Base-by-base conservation (phyloP, 1,140 invertebrate species). In the Drosophila sucinea region DNA sequence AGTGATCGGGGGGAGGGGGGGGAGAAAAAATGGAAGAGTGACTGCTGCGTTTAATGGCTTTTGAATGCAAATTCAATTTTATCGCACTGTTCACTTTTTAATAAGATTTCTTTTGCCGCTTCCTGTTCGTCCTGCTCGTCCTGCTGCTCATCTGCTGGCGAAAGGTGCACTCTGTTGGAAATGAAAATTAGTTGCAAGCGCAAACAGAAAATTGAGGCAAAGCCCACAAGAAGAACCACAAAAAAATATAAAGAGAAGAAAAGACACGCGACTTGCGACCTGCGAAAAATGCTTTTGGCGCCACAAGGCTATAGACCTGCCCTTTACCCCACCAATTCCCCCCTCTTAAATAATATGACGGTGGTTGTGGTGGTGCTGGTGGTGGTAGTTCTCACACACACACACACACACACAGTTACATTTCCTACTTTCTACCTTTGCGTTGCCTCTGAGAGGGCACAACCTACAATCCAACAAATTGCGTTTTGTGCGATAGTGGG, bases 1-100 rank as follows among this genome's bases (percentile, higher is more conserved):
- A 60, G 11, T 68, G 57, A 17, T 17, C 17, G 17, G 17, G 17
- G 17, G 17, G 0, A 67, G 64, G 25, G 44, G 44, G 47, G 40
- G 56, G 44, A 61, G 40, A 58, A 70, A 44, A 44, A 68, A 70
- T 67, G 60, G 61, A 63, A 65, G 65, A 80, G 80, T 77, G 85
- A 91, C 90, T 91, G 90, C 91, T 92, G 91, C 77, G 86, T 79
- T 92, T 91, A 92, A 92, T 92, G 91, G 91, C 82, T 92, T 92
- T 92, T 78, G 83, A 90, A 92, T 92, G 91, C 91, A 92, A 92
- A 91, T 91, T 90, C 87, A 91, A 91, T 91, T 91, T 91, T 91
- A 91, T 91, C 90, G 90, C 86, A 91, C 90, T 91, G 90, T 91
- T 91, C 86, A 85, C 75, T 85, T 91, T 91, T 91, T 91, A 91